Base-by-base conservation (phyloP, 2,797 vertebrate species). In the Crocodylus rhombifer region DNA sequence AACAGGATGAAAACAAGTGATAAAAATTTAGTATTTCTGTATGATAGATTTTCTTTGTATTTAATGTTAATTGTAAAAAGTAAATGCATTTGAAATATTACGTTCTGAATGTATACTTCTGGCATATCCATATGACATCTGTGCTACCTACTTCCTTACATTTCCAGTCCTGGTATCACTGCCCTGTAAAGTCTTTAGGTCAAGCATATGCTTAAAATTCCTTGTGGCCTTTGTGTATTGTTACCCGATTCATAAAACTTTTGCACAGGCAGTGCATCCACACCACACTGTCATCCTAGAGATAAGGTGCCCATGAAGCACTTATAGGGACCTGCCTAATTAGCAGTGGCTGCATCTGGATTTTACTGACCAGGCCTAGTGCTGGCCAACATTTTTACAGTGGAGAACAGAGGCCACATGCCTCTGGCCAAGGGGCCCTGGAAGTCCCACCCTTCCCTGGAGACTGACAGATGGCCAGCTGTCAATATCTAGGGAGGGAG, bases 291-390 rank as follows among this genome's bases (percentile, higher is more conserved):
- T 73, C 36, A 13, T 76, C 58, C 26, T 21, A 33, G 82, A 77
- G 20, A 20, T 1, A 0, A 16, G n/a, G 7, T 21, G 55, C 10
- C 77, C 61, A 0, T 51, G 42, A 23, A 10, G 56, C 60, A 21
- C 62, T 82, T 51, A 28, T 0, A 8, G 82, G 12, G 15, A 6
- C 51, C 64, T 42, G 9, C 42, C 42, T 51, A 51, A 51, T 11
- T 51, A 51, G 42, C 42, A 51, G 42, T 51, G 42, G 42, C 42
- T 7, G 42, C 42, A 10, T 51, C 9, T 51, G 42, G 42, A 51
- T 51, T 51, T 51, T 9, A 9, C 42, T 51, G 42, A 51, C 42
- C 42, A 51, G 42, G 42, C 42, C 10, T 51, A 51, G 42, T 51
- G 42, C 42, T 51, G 42, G 42, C 42, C 42, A 51, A 51, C 42